A percentile compares a stretch with the other conserved stretches of the same genome.
phyloP scores from a whole-genome alignment of 2,888 invertebrate genomes.

The Drosophila rellima region DNA sequence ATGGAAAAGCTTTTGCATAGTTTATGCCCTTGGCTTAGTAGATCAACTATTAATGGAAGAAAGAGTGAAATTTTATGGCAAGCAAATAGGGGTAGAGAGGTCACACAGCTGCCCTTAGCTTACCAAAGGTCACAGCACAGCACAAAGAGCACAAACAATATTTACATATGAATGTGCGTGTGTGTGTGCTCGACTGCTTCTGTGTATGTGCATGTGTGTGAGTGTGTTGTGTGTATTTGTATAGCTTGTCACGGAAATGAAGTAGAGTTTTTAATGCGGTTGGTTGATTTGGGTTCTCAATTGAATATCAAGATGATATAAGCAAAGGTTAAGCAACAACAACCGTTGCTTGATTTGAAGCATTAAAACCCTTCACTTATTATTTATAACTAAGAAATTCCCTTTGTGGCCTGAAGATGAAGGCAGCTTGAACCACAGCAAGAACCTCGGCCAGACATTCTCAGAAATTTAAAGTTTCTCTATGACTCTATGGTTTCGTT shows the following conservation, averaged over 20 bases:
- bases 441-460: not conserved
- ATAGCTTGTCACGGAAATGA: slow-evolving; percentile 56
- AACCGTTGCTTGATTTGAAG: slow-evolving; percentile 9
- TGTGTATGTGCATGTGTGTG: slow-evolving; percentile 9
- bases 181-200: slow-evolving; percentile 1
- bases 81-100: slow-evolving; percentile 2
- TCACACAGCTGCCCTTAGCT: slow-evolving; percentile 53
- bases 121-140: slow-evolving; percentile 50
- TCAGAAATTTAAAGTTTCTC: not conserved
- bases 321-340: slow-evolving; percentile 3
- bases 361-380: slow-evolving; percentile 9
- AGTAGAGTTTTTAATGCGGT: slow-evolving; percentile 59
- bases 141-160: slow-evolving; percentile 56
- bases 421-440: slow-evolving; percentile 2
- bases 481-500: too few relatives aligned
- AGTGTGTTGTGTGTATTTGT: too few relatives aligned
- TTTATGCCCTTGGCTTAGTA: slow-evolving; percentile 73
- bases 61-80: slow-evolving; percentile 61
- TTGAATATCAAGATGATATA: slow-evolving; percentile 40
- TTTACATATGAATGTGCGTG: slow-evolving; percentile 52
- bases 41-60: slow-evolving; percentile 78
- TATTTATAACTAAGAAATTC: slow-evolving; percentile 36
- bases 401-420: slow-evolving; percentile 16
- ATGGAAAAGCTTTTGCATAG: slow-evolving; percentile 77
- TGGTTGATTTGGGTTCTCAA: slow-evolving; percentile 60